These are phyloP conservation scores for Microdon myrmicae DNA, from an alignment of 2,888 invertebrate genomes.

Conservation along the genomic window DNA sequence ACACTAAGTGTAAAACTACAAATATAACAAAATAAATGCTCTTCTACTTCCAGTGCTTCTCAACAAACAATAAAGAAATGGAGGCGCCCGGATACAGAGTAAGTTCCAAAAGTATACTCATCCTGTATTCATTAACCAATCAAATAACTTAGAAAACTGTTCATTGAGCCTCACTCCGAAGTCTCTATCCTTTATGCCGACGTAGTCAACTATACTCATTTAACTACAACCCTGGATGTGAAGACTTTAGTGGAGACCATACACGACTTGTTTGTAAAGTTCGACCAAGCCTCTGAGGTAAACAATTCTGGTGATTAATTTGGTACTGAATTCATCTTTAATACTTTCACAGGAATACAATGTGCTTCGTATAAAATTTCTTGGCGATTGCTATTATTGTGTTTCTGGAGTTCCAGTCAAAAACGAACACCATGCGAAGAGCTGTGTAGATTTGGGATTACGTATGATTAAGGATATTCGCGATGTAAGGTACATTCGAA, in stretches of 20 bases:
- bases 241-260: constrained; percentile 85
- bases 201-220: constrained; percentile 87
- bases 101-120: constrained; percentile 30
- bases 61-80: constrained; percentile 58
- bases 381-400: constrained; percentile 95
- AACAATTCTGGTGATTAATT: constrained; percentile 4
- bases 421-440: constrained; percentile 84
- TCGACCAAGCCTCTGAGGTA: constrained; percentile 91
- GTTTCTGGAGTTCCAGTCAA: constrained; percentile 87
- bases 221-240: constrained; percentile 82
- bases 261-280: constrained; percentile 90
- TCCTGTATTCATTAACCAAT: not conserved
- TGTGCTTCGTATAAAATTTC: constrained; percentile 87
- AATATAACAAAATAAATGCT: no score
- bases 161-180: constrained; percentile 87
- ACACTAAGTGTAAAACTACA: not conserved
- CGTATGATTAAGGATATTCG: constrained; percentile 93
- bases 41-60: constrained; percentile 8
- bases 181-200: constrained; percentile 93
- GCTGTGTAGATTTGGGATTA: constrained; percentile 89
- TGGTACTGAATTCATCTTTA: not conserved
- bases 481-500: constrained; percentile 73
- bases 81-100: constrained; percentile 65
- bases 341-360: constrained; percentile 71
- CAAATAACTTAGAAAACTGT: constrained; percentile 75